A percentile compares a stretch with the other conserved stretches of the same genome.
These are phyloP conservation scores for Gallinago jamesoni DNA, from an alignment of 2,113 vertebrate genomes.

Conservation along the genomic window DNA sequence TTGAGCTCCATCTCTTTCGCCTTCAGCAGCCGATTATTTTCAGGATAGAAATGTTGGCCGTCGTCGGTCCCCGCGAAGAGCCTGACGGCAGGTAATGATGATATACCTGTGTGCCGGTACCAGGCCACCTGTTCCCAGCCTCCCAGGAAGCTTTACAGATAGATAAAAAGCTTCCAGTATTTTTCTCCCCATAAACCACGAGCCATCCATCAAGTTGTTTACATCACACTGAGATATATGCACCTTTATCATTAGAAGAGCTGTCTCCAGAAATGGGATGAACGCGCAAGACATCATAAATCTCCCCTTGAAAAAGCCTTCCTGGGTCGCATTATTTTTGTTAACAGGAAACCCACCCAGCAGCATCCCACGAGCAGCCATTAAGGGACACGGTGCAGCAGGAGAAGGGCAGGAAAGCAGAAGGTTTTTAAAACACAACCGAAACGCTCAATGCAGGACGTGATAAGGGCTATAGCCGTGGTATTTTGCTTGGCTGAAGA, in stretches of 20 bases:
- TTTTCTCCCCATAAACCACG: slow-evolving; percentile 20
- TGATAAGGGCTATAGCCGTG: accelerated
- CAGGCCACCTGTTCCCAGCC: slow-evolving; percentile 51
- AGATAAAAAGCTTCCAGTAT: slow-evolving; percentile 54
- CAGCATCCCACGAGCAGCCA: background rate
- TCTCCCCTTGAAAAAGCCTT: slow-evolving; percentile 1
- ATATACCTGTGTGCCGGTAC: slow-evolving; percentile 32
- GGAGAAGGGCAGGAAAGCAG: background rate
- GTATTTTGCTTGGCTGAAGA: background rate
- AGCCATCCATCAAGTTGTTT: slow-evolving; percentile 67
- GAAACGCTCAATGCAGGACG: accelerated
- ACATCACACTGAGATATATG: slow-evolving; percentile 46
- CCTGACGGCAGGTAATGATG: slow-evolving; percentile 27
- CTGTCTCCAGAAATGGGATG: slow-evolving; percentile 54
- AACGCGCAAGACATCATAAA: background rate
- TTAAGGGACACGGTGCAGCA: background rate
- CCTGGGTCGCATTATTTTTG: background rate
- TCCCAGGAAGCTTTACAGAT: slow-evolving; percentile 26
- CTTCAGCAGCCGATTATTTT: background rate
- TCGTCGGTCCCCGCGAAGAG: background rate
- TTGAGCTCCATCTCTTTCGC: background rate
- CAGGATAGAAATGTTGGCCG: background rate
- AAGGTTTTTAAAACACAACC: background rate
- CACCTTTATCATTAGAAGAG: slow-evolving; percentile 60
- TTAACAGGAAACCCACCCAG: background rate